Percentiles rank a stretch among this genome's conserved stretches.
Conservation (phyloP, 2,888 invertebrate species). For the Bombylius discolor region DNA sequence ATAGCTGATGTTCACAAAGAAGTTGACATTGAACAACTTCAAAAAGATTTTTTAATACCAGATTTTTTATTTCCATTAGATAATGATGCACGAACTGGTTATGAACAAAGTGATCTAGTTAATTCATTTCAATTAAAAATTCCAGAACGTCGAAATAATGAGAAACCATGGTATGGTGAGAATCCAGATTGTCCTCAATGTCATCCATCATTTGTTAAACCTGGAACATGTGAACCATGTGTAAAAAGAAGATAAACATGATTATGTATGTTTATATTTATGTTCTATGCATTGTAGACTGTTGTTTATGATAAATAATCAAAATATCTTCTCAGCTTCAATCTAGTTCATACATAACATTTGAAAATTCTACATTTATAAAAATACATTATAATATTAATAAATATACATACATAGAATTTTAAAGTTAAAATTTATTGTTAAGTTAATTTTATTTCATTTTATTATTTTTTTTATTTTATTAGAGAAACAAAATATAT, state of each 20-base stretch:
- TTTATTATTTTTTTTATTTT: too few species aligned
- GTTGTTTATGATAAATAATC: too few species aligned
- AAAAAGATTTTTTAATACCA: constrained; percentile 47
- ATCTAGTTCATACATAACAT: too few species aligned
- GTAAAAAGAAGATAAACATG: constrained; percentile 36
- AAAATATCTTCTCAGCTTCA: too few species aligned
- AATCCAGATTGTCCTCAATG: constrained; percentile 50
- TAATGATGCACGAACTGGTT: constrained; percentile 43
- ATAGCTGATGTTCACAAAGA: constrained; percentile 16
- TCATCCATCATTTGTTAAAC: constrained; percentile 47
- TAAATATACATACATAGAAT: too few species aligned
- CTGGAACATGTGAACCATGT: constrained; percentile 53
- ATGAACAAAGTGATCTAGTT: constrained; percentile 41
- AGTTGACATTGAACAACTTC: constrained; percentile 40
- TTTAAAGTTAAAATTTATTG: too few species aligned
- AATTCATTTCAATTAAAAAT: constrained; percentile 49
- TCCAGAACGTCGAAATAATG: constrained; percentile 30
- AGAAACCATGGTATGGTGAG: constrained; percentile 40
- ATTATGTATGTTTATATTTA: too few species aligned
- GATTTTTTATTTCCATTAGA: constrained; percentile 49
- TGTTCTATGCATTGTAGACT: too few species aligned
- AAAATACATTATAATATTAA: too few species aligned
- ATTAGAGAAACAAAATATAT: too few species aligned
- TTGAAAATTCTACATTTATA: too few species aligned
- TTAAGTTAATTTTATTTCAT: too few species aligned